Conservation (phyloP, 1,140 invertebrate species). For the Panagrolaimus sp. region DNA sequence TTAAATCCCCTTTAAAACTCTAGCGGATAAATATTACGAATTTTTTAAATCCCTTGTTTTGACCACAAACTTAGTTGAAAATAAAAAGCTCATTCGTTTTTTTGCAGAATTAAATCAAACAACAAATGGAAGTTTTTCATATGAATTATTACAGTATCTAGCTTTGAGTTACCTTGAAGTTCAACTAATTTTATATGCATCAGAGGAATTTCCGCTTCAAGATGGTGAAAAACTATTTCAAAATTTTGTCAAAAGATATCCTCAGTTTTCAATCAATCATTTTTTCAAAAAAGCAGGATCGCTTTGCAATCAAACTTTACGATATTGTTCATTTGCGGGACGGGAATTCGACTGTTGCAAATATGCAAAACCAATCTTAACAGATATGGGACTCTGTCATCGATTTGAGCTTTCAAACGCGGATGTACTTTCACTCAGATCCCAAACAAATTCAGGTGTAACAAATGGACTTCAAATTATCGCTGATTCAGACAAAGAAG, state of each 20-base stretch:
- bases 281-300: slow-evolving; percentile 48
- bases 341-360: slow-evolving; percentile 50
- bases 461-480: slow-evolving; percentile 53
- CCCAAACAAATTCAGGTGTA: slow-evolving; percentile 47
- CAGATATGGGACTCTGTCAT: slow-evolving; percentile 51
- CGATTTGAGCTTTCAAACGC: slow-evolving; percentile 31
- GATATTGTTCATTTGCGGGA: slow-evolving; percentile 47
- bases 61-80: too few species aligned
- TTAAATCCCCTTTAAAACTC: too few species aligned
- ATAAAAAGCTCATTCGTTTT: too few species aligned
- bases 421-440: slow-evolving; percentile 35
- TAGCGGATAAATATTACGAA: too few species aligned
- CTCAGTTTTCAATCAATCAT: slow-evolving; percentile 44
- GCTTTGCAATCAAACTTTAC: slow-evolving; percentile 43
- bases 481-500: slow-evolving; percentile 49
- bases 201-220: too few species aligned
- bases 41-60: too few species aligned
- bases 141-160: slow-evolving; percentile 44
- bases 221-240: neutral
- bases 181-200: neutral
- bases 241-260: slow-evolving; percentile 28
- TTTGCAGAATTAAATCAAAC: slow-evolving; percentile 24
- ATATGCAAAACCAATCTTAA: slow-evolving; percentile 43
- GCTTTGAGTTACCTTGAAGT: slow-evolving; percentile 9
- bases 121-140: slow-evolving; percentile 32